phyloP scores from a whole-genome alignment of 2,113 vertebrate genomes.

The Crocuta crocuta region DNA sequence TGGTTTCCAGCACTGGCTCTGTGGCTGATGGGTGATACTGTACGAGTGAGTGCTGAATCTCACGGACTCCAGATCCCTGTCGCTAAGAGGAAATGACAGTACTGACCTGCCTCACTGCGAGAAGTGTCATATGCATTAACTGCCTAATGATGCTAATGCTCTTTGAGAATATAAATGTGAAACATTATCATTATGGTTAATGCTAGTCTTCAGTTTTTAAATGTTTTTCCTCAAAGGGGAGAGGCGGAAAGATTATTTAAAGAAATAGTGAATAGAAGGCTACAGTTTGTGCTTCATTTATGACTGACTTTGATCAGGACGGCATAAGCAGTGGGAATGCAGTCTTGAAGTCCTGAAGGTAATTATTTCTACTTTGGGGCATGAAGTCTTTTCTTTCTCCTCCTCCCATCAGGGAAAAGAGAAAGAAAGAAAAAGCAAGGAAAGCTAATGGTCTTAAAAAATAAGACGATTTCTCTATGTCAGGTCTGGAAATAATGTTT shows the following conservation, averaged over 20 bases:
- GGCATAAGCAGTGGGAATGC: neutral
- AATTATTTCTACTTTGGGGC: constrained; percentile 73
- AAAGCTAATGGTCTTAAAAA: constrained; percentile 57
- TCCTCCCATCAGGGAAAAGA: constrained; percentile 20
- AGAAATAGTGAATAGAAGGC: constrained; percentile 38
- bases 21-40: neutral
- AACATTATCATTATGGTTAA: constrained; percentile 57
- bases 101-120: neutral
- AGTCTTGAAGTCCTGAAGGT: constrained; percentile 21
- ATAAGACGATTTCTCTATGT: constrained; percentile 39
- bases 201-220: constrained; percentile 10
- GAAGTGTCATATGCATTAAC: neutral
- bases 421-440: constrained; percentile 21
- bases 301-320: constrained; percentile 68
- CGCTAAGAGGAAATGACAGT: neutral
- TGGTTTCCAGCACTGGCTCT: neutral
- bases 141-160: constrained; percentile 18
- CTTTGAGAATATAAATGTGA: constrained; percentile 37
- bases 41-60: neutral
- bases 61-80: neutral
- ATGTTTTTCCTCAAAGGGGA: constrained; percentile 46
- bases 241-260: constrained; percentile 64
- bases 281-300: constrained; percentile 53
- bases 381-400: constrained; percentile 54
- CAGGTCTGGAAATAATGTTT: constrained; percentile 32